Evolutionary conservation across 1,140 invertebrate genomes (phyloP), one percentile per base, ranked within the genome.

Genomic region (Drosophila pandora): DNA sequence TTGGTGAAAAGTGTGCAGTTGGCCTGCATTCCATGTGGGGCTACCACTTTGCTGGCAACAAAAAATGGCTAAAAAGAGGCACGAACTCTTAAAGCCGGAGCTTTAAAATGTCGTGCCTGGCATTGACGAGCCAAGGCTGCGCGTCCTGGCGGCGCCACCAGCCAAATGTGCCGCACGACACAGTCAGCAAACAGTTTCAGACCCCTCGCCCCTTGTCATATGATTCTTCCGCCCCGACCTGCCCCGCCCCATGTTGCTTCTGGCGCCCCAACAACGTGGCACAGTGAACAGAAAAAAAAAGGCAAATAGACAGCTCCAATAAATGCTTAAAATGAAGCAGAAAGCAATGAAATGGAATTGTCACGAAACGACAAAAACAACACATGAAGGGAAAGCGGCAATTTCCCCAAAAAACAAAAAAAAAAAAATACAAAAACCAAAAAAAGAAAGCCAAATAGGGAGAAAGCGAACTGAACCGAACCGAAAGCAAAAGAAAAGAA

Each of bases 271-370:
- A 10, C 8, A 32, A 32, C 32, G 17, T 17, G 17, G 17, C 17
- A 17, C 1, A 17, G 0, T 10, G 32, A 32, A 32, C 8, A 32
- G 2, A 3, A 28, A 58, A 57, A 41, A 59, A 79, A 81, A 71
- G 78, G 74, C 82, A 76, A 76, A 76, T 68, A 76, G 72, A 76
- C 72, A 76, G 78, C 82, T 69, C 83, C 79, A 76, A 87, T 82
- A 82, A 88, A 88, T 87, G 82, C 70, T 87, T 76, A 82, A 87
- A 87, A 88, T 78, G 83, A 64, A 88, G 70, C 83, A 87, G 73
- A 87, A 87, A 87, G 74, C 82, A 82, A 88, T 88, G 75, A 88
- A 87, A 88, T 70, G 81, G 84, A 85, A 85, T 79, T 88, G 82
- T 85, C 82, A 85, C 82, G 82, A 87, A 79, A 82, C 82, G 55